phyloP scores from a whole-genome alignment of 2,113 vertebrate species.

The Apteryx owenii region DNA sequence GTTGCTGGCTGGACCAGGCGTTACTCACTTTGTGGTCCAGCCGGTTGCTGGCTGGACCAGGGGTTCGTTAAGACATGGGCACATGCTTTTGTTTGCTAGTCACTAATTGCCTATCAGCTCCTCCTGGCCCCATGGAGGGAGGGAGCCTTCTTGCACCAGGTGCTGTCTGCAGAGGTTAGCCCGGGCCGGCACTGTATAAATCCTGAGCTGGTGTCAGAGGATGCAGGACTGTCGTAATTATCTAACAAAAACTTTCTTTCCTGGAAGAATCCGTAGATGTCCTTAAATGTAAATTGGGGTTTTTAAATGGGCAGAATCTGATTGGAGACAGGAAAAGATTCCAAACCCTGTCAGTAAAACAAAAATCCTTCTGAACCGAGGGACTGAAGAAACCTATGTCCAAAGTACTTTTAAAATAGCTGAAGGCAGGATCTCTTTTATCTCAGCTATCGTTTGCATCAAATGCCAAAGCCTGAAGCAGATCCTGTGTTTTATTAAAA shows the following conservation, averaged over 20 bases:
- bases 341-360: neutral
- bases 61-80: neutral
- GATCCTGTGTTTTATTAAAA: neutral
- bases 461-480: neutral
- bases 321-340: neutral
- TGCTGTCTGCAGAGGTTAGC: neutral
- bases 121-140: neutral
- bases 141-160: neutral
- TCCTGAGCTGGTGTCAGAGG: neutral
- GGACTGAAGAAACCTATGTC: neutral
- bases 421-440: neutral
- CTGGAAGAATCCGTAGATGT: neutral
- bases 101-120: neutral
- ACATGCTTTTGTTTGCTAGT: neutral
- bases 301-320: neutral
- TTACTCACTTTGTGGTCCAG: neutral
- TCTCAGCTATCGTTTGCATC: neutral
- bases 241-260: neutral
- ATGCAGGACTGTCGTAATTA: neutral
- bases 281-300: neutral
- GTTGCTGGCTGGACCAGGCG: neutral
- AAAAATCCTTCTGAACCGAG: neutral
- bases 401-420: neutral
- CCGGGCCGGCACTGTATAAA: neutral
- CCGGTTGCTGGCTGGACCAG: neutral